phyloP scores from a whole-genome alignment of 1,140 invertebrate species.

The Melipona quadrifasciata region DNA sequence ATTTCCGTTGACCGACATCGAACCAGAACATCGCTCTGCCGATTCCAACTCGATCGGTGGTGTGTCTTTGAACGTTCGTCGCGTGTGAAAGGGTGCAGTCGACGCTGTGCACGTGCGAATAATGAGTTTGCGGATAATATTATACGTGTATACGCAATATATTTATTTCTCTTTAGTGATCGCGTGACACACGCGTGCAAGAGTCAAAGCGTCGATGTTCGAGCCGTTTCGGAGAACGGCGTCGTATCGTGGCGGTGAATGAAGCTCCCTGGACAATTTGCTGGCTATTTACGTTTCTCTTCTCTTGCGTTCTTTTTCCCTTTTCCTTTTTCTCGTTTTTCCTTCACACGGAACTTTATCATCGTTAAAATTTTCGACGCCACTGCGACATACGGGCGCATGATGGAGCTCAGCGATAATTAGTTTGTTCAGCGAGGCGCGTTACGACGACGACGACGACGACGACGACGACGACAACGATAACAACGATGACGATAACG shows the following conservation, averaged over 20 bases:
- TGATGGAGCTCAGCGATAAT: conserved; percentile 8
- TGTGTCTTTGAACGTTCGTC: background rate
- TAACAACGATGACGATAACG: background rate
- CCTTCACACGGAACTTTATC: background rate
- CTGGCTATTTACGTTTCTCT: background rate
- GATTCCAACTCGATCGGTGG: conserved; percentile 26
- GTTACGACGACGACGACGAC: conserved; percentile 9
- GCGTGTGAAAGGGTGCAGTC: conserved; percentile 35
- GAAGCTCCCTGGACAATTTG: conserved; percentile 10
- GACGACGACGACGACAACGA: conserved; percentile 7
- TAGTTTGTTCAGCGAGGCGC: conserved; percentile 21
- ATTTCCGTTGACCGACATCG: background rate
- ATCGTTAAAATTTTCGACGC: background rate
- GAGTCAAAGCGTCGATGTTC: background rate
- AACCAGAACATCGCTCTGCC: background rate
- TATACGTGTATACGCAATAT: conserved; percentile 14
- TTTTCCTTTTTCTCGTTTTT: background rate
- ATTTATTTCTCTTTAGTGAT: conserved; percentile 18
- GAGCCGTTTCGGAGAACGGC: background rate
- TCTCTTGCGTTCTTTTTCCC: background rate
- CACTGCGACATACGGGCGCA: background rate
- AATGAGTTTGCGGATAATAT: conserved; percentile 12
- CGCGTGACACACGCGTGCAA: conserved; percentile 13
- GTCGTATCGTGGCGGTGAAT: conserved; percentile 5
- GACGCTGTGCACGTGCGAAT: conserved; percentile 37